These are phyloP conservation scores for Oxygymnocypris stewartii DNA, from an alignment of 2,113 vertebrate genomes.

Conservation along the genomic window DNA sequence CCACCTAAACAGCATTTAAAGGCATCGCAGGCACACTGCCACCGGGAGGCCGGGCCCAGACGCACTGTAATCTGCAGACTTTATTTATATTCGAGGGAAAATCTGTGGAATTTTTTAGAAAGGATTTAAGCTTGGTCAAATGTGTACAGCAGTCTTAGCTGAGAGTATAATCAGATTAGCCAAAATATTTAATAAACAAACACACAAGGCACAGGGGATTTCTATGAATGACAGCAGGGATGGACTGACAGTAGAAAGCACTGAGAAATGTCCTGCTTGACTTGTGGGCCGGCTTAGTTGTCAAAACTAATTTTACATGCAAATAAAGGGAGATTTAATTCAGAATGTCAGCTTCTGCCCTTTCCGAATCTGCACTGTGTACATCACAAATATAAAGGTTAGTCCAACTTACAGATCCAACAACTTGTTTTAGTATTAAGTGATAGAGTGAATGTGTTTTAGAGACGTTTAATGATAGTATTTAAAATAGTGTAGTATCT, in stretches of 20 bases:
- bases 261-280: background rate
- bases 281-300: background rate
- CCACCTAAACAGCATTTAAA: background rate
- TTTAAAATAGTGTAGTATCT: background rate
- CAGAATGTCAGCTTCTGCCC: background rate
- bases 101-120: background rate
- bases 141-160: background rate
- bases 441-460: background rate
- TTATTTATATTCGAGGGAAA: background rate
- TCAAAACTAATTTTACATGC: background rate
- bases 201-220: background rate
- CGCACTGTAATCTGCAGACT: background rate
- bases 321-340: background rate
- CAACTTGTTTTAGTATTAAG: background rate
- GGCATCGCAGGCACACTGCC: background rate
- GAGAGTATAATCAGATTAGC: conserved; percentile 8
- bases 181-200: background rate
- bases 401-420: background rate
- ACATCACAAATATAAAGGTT: background rate
- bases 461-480: background rate
- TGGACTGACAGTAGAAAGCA: background rate
- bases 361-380: background rate
- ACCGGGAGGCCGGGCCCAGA: background rate
- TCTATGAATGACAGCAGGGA: conserved; percentile 1
- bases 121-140: background rate